phyloP scores from a whole-genome alignment of 2,797 vertebrate genomes.

The Sorex maritimensis region DNA sequence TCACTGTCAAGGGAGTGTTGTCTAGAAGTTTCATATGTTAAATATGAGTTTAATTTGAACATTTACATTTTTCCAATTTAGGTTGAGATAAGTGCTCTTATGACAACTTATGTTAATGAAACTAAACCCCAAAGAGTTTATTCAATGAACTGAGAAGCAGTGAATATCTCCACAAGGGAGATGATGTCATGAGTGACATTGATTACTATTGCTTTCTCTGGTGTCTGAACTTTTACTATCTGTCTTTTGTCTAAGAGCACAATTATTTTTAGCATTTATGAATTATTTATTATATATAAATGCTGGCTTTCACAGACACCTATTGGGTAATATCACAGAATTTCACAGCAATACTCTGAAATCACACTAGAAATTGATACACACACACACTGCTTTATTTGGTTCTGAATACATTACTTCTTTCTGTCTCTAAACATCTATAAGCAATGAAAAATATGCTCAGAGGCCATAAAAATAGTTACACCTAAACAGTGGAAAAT shows the following conservation, averaged over 20 bases:
- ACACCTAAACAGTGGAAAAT: background rate
- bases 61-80: conserved; percentile 79
- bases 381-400: conserved; percentile 66
- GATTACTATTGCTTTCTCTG: conserved; percentile 66
- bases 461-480: background rate
- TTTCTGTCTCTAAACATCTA: conserved; percentile 54
- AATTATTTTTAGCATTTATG: conserved; percentile 69
- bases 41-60: conserved; percentile 81
- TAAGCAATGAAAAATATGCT: conserved; percentile 42
- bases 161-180: conserved; percentile 59
- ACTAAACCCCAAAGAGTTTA: conserved; percentile 73
- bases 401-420: conserved; percentile 65
- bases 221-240: conserved; percentile 74
- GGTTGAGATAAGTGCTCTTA: conserved; percentile 70
- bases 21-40: conserved; percentile 82
- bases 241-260: conserved; percentile 60
- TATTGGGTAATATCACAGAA: conserved; percentile 58
- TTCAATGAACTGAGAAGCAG: conserved; percentile 55
- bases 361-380: conserved; percentile 74
- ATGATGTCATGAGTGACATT: conserved; percentile 68
- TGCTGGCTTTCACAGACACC: conserved; percentile 60
- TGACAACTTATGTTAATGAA: conserved; percentile 79
- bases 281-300: conserved; percentile 75
- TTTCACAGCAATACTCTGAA: conserved; percentile 65
- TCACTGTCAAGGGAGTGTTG: conserved; percentile 69